Evolutionary conservation across 2,797 vertebrate species (phyloP), one percentile per base, ranked within the genome.

Genomic region (Pseudomugil tenellus): DNA sequence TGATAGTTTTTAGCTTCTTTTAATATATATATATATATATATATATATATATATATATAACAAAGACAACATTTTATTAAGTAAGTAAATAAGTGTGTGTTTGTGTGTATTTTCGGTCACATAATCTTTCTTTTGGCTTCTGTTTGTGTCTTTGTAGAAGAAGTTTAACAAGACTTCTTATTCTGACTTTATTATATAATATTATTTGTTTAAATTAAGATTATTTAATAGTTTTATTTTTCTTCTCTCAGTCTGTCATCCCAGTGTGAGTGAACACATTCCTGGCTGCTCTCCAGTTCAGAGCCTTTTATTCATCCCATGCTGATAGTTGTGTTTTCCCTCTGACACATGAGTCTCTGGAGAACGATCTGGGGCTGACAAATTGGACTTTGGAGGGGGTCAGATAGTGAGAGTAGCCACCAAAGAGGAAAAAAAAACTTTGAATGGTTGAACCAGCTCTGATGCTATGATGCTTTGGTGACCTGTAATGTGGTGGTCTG

Each of bases 241-340:
- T 67, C 55, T 51, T 19, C 46, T 31, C 64, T 62, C 28, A 65
- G 56, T 56, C 37, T 64, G 46, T 63, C 52, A 37, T 6, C 70
- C 59, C 63, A 72, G 59, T 64, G 25, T n/a, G 66, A 79, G 63
- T 58, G 58, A 72, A 76, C 70, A 78, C 77, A 84, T 78, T 88
- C 74, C 76, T 76, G 75, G 63, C 72, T 58, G 14, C 29, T 0
- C 34, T 77, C 70, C 70, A 83, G 72, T 25, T 51, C 13, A 56
- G 67, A 34, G 35, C 43, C 26, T 59, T 56, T 77, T 35, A 70
- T 54, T 79, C 58, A 28, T 76, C 58, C 56, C 46, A 0, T 63
- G 67, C 71, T 59, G 81, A 76, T 59, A 83, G 65, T 85, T 49
- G 73, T 84, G 77, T 91, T 85, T 90, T 91, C 85, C 91, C 79